phyloP scores from a whole-genome alignment of 2,888 invertebrate genomes.

The Drosophila incognita region DNA sequence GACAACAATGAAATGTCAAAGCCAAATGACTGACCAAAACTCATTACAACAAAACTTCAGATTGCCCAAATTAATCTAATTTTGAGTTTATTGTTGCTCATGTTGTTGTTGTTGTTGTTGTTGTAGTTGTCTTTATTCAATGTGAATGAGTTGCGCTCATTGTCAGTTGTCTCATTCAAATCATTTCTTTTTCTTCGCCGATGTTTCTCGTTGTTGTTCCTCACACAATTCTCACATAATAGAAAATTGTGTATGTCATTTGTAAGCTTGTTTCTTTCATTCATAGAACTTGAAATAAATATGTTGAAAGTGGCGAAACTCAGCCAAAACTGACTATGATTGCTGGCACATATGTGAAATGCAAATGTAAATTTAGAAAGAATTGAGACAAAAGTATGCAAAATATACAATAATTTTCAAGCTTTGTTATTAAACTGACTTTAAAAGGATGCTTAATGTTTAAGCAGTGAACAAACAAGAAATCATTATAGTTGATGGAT shows the following conservation, averaged over 20 bases:
- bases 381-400: not conserved
- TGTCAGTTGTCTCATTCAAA: conserved; percentile 57
- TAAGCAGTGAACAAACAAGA: not conserved
- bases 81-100: conserved; percentile 50
- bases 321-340: conserved; percentile 13
- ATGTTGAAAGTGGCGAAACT: conserved; percentile 12
- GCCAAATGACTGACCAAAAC: conserved; percentile 77
- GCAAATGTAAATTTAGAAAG: not conserved
- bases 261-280: conserved; percentile 38
- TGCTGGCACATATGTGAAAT: conserved; percentile 3
- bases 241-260: conserved; percentile 70
- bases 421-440: not conserved
- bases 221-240: conserved; percentile 77
- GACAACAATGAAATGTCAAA: conserved; percentile 73
- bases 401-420: not conserved
- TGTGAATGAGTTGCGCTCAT: conserved; percentile 73
- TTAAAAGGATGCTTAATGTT: too few relatives aligned
- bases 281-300: conserved; percentile 30
- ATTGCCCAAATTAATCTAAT: conserved; percentile 83
- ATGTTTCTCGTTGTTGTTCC: conserved; percentile 28
- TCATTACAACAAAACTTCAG: conserved; percentile 82
- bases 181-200: conserved; percentile 41
- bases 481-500: not conserved
- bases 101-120: conserved; percentile 39
- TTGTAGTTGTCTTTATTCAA: conserved; percentile 55